Conservation (phyloP, 2,888 invertebrate species). For the Epinotia brunnichana region DNA sequence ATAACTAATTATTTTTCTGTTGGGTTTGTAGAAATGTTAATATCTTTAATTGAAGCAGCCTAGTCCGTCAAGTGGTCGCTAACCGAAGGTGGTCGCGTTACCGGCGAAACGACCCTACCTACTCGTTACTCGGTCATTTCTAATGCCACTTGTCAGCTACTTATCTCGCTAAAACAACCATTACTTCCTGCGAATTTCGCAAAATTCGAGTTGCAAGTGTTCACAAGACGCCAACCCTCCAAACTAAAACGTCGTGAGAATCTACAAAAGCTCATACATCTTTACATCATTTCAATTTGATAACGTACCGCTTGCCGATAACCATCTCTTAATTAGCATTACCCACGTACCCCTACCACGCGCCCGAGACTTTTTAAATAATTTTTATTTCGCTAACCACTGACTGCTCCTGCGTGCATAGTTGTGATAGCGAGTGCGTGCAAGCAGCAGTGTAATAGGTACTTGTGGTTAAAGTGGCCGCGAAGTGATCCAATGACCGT, state of each 20-base stretch:
- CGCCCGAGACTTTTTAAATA: constrained; percentile 37
- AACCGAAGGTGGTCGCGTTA: too few species aligned
- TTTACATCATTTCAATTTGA: constrained; percentile 3
- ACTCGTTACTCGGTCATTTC: constrained; percentile 14
- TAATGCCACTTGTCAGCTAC: constrained; percentile 17
- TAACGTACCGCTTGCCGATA: constrained; percentile 46
- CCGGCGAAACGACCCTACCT: too few species aligned
- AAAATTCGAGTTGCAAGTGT: constrained; percentile 21
- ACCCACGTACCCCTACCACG: constrained; percentile 48
- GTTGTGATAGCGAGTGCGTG: constrained; percentile 50
- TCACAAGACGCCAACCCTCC: constrained; percentile 9
- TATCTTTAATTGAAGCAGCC: too few species aligned
- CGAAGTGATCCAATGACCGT: constrained; percentile 45
- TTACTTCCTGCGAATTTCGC: constrained; percentile 38
- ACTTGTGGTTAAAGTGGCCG: constrained; percentile 34
- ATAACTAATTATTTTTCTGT: too few species aligned
- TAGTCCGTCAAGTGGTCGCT: too few species aligned
- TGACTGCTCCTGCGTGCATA: constrained; percentile 45
- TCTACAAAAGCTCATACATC: neutral
- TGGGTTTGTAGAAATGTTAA: too few species aligned
- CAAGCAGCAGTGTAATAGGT: constrained; percentile 50
- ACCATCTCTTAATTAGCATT: constrained; percentile 62
- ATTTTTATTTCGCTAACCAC: constrained; percentile 48
- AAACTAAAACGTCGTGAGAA: constrained; percentile 14
- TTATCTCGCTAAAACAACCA: constrained; percentile 30